Conservation (phyloP, 30 jellyfish, hydroid and myxozoan species). For the Hydra vulgaris region DNA sequence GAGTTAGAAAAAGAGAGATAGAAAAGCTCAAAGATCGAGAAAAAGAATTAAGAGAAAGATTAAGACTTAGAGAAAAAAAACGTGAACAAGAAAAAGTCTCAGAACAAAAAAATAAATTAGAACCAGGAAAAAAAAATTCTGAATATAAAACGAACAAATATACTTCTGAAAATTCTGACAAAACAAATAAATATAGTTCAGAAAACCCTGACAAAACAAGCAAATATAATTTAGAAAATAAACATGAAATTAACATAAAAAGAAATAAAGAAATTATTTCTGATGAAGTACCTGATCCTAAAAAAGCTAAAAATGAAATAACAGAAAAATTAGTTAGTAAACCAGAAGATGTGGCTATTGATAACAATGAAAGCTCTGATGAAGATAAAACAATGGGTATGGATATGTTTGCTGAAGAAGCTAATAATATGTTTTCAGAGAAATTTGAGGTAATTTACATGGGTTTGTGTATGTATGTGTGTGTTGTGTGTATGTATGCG, state of each 20-base stretch:
- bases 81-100: conserved; percentile 16
- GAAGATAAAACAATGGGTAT: conserved; percentile 28
- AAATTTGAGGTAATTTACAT: conserved; percentile 66
- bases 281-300: conserved; percentile 7
- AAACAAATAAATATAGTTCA: not conserved
- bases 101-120: not conserved
- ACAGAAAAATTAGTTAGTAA: not conserved
- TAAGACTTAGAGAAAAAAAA: conserved; percentile 5
- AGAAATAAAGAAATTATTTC: not conserved
- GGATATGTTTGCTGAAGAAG: conserved; percentile 96
- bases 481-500: too few species aligned
- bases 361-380: conserved; percentile 11
- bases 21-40: conserved; percentile 23
- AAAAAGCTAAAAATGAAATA: not conserved
- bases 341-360: not conserved
- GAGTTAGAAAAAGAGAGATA: conserved; percentile 10
- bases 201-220: not conserved
- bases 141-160: not conserved
- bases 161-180: not conserved
- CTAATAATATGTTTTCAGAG: conserved; percentile 83
- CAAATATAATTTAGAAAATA: too few species aligned
- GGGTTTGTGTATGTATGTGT: too few species aligned
- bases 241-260: not conserved
- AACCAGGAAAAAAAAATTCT: not conserved
- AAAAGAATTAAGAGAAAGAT: conserved; percentile 18